Evolutionary conservation across 2,113 vertebrate species (phyloP), one percentile per base, ranked within the genome.

Genomic region (Calidris pugnax): DNA sequence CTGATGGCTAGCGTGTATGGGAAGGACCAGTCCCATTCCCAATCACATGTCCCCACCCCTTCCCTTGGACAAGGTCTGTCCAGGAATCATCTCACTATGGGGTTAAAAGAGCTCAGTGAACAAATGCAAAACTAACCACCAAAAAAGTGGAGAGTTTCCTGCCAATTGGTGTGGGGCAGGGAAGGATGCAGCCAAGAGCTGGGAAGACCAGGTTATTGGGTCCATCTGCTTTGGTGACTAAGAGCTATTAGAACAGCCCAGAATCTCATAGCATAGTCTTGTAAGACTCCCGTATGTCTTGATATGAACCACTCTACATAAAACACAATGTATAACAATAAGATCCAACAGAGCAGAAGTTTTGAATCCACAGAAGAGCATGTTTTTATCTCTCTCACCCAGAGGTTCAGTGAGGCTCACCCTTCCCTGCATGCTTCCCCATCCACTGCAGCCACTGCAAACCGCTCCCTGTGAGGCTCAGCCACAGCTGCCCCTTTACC

Each of bases 81-180:
- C 66, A 45, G 10, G 10, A 55, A 75, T 64, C 19, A 24, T 35
- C 37, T 87, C 39, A 30, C 9, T 20, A 12, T 4, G 16, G 19
- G 21, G 26, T 71, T 83, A 83, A 71, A 75, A 51, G 24, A 47
- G 10, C 10, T 41, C 39, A 59, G 9, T 20, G 33, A 69, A 51
- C 6, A 84, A 94, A 28, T 17, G 43, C 32, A 78, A 71, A 92
- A 48, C 66, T 69, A n/a, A 55, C 10, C 2, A 5, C 4, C 33
- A 30, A 33, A 81, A 43, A n/a, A 30, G 8, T 1, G 0, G 30
- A n/a, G 32, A 39, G 5, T 37, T 79, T 90, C 62, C 27, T 72
- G 14, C 35, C 48, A 41, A 0, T 3, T 32, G 45, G 14, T 33
- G 35, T 8, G 55, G 77, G 33, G 23, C 1, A 2, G 56, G 19